Conservation (phyloP, 2,113 vertebrate species). For the Rhynchopsitta pachyrhyncha region DNA sequence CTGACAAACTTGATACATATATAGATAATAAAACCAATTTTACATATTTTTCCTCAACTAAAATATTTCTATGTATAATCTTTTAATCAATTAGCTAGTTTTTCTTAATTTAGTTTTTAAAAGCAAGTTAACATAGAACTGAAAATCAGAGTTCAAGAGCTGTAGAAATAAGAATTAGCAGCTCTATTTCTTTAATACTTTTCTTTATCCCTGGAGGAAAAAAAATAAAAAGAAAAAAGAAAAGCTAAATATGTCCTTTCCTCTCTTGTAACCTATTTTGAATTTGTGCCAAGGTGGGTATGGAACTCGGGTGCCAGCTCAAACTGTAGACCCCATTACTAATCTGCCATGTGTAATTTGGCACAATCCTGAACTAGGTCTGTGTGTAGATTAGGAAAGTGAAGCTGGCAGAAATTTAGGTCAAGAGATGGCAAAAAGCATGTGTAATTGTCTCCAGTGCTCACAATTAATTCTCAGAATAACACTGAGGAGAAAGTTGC, state of each 20-base stretch:
- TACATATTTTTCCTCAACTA: not conserved
- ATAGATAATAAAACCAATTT: not conserved
- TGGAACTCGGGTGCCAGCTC: not conserved
- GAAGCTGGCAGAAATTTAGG: not conserved
- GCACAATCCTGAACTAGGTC: not conserved
- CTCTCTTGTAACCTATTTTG: not conserved
- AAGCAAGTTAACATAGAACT: not conserved
- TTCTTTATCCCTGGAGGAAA: not conserved
- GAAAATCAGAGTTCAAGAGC: not conserved
- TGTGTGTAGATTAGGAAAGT: not conserved
- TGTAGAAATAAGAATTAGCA: not conserved
- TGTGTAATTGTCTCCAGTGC: constrained; percentile 43
- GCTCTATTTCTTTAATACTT: not conserved
- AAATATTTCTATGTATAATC: not conserved
- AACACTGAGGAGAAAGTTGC: not conserved
- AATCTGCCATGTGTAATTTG: not conserved
- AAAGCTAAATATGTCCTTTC: not conserved
- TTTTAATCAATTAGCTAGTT: not conserved
- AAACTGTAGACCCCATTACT: not conserved
- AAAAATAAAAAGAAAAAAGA: fast-evolving
- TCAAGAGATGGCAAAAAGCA: constrained; percentile 21
- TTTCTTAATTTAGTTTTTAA: not conserved
- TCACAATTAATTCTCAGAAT: constrained; percentile 6
- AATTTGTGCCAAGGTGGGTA: not conserved
- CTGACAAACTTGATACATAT: not conserved